A percentile compares a stretch with the other conserved stretches of the same genome.
Conservation (phyloP, 2,797 vertebrate genomes). For the Enteromius paludinosus region DNA sequence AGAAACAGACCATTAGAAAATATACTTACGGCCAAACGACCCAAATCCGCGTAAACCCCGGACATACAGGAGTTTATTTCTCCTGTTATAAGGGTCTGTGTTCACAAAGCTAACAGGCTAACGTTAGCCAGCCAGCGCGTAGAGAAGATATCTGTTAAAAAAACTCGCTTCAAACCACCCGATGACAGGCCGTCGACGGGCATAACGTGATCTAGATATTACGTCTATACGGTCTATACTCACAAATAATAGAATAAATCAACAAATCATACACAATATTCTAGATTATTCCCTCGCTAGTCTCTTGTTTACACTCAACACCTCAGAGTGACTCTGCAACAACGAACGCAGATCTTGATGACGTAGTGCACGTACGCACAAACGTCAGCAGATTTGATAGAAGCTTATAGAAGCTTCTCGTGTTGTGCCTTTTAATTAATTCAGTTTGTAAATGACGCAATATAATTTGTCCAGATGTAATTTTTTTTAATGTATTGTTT, state of each 20-base stretch:
- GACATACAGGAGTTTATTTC: conserved; percentile 61
- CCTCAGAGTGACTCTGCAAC: conserved; percentile 80
- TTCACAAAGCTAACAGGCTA: conserved; percentile 54
- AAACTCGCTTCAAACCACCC: not conserved
- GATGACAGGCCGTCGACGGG: not conserved
- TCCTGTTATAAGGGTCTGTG: conserved; percentile 35
- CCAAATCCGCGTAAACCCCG: conserved; percentile 55
- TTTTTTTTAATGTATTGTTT: not conserved
- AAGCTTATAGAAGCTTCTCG: not conserved
- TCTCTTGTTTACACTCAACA: conserved; percentile 76
- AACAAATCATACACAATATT: conserved; percentile 12
- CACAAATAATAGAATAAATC: not conserved
- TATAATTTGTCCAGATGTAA: not conserved
- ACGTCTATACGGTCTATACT: not conserved
- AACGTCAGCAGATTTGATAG: conserved; percentile 6
- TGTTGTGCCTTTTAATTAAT: not conserved
- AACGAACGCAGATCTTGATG: conserved; percentile 66
- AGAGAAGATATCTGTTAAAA: conserved; percentile 31
- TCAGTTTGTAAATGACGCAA: not conserved
- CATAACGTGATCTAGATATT: not conserved
- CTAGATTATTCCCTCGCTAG: conserved; percentile 53
- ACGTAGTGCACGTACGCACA: conserved; percentile 62
- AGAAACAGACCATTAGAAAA: not conserved
- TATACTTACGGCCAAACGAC: conserved; percentile 72
- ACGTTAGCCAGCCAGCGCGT: conserved; percentile 46